Conservation (phyloP, 2,113 vertebrate species). For the Eonycteris spelaea region DNA sequence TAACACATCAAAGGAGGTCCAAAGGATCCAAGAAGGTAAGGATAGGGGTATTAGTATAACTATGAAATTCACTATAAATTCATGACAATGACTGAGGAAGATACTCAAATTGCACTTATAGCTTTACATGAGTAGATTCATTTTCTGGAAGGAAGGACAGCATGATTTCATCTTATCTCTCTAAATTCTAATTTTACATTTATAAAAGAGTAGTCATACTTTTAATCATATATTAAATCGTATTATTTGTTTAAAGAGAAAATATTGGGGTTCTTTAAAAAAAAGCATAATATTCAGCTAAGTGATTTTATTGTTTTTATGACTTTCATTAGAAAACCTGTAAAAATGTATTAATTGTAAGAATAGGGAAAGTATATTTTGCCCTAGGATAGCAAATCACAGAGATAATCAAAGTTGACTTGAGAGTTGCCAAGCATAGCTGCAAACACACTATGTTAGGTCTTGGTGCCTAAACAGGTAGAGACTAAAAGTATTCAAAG, state of each 20-base stretch:
- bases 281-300: not conserved
- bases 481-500: not conserved
- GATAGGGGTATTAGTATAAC: not conserved
- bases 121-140: not conserved
- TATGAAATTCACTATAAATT: not conserved
- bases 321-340: not conserved
- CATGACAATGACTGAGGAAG: not conserved
- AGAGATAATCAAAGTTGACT: not conserved
- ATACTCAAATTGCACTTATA: not conserved
- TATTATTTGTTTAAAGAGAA: conserved; percentile 15
- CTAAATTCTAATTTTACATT: not conserved
- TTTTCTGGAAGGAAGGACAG: not conserved
- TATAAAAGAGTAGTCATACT: not conserved
- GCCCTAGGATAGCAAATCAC: not conserved
- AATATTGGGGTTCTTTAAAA: not conserved
- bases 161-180: not conserved
- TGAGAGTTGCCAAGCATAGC: not conserved
- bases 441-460: not conserved
- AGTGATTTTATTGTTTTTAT: not conserved
- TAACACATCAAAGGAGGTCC: not conserved
- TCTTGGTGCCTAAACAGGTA: not conserved
- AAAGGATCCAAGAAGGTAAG: not conserved
- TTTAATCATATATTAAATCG: not conserved
- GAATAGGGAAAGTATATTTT: not conserved
- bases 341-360: not conserved